Conservation (phyloP, 2,113 vertebrate genomes). For the Rhabdornis inornatus region DNA sequence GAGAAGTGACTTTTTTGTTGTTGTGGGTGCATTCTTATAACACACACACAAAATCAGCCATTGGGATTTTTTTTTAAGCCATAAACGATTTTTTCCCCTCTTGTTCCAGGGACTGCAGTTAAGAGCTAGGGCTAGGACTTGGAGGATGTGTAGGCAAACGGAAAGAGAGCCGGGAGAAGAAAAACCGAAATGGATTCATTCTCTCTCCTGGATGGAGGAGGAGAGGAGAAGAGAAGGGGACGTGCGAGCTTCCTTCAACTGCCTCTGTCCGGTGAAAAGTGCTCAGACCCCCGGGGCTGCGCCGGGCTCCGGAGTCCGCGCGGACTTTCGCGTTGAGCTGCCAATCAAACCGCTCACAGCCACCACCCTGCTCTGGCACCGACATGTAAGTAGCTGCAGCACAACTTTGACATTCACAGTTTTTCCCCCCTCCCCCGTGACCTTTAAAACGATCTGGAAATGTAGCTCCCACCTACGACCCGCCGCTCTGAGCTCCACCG, state of each 20-base stretch:
- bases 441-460: constrained; percentile 69
- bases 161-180: constrained; percentile 68
- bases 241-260: constrained; percentile 55
- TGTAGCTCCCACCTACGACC: constrained; percentile 46
- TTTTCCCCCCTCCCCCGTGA: constrained; percentile 47
- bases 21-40: constrained; percentile 97
- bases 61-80: constrained; percentile 92
- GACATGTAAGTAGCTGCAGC: constrained; percentile 87
- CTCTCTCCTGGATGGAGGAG: constrained; percentile 70
- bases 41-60: constrained; percentile 86
- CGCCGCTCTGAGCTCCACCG: constrained; percentile 33
- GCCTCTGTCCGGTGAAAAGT: constrained; percentile 70
- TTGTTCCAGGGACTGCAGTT: constrained; percentile 91
- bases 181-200: constrained; percentile 78
- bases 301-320: constrained; percentile 60
- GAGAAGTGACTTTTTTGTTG: constrained; percentile 99
- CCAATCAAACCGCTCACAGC: constrained; percentile 83
- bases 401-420: constrained; percentile 79
- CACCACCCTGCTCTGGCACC: constrained; percentile 80
- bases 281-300: constrained; percentile 60
- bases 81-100: constrained; percentile 91
- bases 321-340: constrained; percentile 76
- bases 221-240: constrained; percentile 60
- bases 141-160: constrained; percentile 76
- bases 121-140: constrained; percentile 79